Conservation (phyloP, 2,113 vertebrate genomes). For the Channa argus region DNA sequence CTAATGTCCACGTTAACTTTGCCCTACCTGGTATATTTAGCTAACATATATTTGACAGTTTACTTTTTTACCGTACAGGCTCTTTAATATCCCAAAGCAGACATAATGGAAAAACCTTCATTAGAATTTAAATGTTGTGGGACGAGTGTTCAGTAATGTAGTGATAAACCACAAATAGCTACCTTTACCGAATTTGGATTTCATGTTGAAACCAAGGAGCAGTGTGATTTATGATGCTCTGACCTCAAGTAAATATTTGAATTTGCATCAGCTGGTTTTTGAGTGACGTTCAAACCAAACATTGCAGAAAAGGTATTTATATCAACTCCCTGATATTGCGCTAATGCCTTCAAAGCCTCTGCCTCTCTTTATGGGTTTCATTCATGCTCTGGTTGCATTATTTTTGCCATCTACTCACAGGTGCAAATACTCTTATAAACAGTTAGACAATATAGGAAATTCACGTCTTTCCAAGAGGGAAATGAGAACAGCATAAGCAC, state of each 20-base stretch:
- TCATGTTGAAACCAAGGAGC: slow-evolving; percentile 41
- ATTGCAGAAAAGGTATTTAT: slow-evolving; percentile 34
- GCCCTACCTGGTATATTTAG: not conserved
- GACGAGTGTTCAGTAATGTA: slow-evolving; percentile 33
- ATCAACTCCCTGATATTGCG: slow-evolving; percentile 21
- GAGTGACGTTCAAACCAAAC: slow-evolving; percentile 49
- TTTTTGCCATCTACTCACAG: slow-evolving; percentile 23
- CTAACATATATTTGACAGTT: slow-evolving; percentile 16
- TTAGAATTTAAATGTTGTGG: slow-evolving; percentile 40
- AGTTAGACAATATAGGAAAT: too few relatives aligned
- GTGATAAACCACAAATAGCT: slow-evolving; percentile 53
- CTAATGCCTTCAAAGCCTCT: slow-evolving; percentile 29
- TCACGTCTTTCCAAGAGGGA: too few relatives aligned
- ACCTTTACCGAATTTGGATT: slow-evolving; percentile 51
- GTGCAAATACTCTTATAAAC: slow-evolving; percentile 16
- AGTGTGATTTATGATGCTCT: slow-evolving; percentile 51
- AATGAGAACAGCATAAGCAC: too few relatives aligned
- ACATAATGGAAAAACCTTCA: slow-evolving; percentile 49
- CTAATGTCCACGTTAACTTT: slow-evolving; percentile 18
- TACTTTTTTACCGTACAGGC: not conserved
- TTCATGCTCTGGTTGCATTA: slow-evolving; percentile 9
- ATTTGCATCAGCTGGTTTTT: slow-evolving; percentile 35
- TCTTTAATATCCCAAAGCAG: not conserved
- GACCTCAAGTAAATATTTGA: slow-evolving; percentile 47
- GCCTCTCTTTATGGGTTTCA: slow-evolving; percentile 31